Conservation (phyloP, 2,797 vertebrate genomes). For the Gallinago nigripennis region DNA sequence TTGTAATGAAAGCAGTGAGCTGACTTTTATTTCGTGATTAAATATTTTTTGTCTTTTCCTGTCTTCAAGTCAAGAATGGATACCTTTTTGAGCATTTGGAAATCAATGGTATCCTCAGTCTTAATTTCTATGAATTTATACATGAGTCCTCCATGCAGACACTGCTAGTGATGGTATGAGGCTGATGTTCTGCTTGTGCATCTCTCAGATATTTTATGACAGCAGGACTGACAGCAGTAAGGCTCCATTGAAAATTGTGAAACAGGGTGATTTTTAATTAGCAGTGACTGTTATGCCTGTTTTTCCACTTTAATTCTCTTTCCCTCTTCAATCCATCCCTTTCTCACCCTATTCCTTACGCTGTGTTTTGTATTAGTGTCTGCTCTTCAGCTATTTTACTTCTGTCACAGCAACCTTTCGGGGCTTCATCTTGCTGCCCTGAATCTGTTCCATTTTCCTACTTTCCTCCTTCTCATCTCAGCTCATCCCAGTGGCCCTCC, state of each 20-base stretch:
- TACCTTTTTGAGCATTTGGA: neutral
- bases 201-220: neutral
- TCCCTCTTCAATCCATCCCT: neutral
- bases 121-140: neutral
- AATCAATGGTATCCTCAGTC: neutral
- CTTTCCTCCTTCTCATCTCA: neutral
- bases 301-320: neutral
- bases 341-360: neutral
- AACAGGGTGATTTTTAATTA: neutral
- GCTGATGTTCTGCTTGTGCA: neutral
- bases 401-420: neutral
- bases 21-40: neutral
- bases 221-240: neutral
- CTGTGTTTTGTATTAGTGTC: neutral
- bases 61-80: neutral
- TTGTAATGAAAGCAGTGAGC: neutral
- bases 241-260: neutral
- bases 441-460: neutral
- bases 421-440: neutral
- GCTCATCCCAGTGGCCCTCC: neutral
- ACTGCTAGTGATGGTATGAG: accelerated
- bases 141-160: neutral
- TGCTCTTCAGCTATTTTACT: neutral
- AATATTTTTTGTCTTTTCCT: neutral
- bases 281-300: neutral